phyloP scores from a whole-genome alignment of 1,140 invertebrate genomes.

The Cydia strobilella region DNA sequence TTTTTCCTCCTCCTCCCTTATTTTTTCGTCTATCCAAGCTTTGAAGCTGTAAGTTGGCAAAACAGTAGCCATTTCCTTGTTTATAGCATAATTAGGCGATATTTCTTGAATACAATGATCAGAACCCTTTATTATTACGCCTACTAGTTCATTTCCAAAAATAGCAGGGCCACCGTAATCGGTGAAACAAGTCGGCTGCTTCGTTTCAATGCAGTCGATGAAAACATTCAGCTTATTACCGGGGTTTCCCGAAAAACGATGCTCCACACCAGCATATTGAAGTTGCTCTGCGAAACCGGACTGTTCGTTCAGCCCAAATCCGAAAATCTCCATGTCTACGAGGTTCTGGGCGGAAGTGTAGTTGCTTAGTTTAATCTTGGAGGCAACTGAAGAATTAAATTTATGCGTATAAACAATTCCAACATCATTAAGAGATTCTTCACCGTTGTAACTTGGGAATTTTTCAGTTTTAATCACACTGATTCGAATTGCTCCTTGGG shows the following conservation, averaged over 20 bases:
- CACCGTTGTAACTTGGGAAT: constrained; percentile 61
- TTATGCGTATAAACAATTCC: constrained; percentile 66
- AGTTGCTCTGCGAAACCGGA: constrained; percentile 55
- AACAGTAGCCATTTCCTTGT: constrained; percentile 59
- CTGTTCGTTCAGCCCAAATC: constrained; percentile 67
- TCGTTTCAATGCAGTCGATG: constrained; percentile 68
- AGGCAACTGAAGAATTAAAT: constrained; percentile 56
- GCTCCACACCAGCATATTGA: constrained; percentile 65
- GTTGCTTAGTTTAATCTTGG: constrained; percentile 64
- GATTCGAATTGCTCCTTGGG: constrained; percentile 45
- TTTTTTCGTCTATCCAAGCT: constrained; percentile 65
- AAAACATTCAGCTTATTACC: constrained; percentile 51
- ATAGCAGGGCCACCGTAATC: constrained; percentile 67
- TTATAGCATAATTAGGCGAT: constrained; percentile 55
- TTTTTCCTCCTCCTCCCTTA: constrained; percentile 46
- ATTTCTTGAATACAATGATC: constrained; percentile 63
- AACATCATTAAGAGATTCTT: constrained; percentile 56
- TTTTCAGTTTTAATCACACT: constrained; percentile 63
- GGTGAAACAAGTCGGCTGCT: constrained; percentile 65
- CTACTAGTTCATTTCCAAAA: constrained; percentile 62
- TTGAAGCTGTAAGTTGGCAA: constrained; percentile 61
- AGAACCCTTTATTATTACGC: constrained; percentile 58
- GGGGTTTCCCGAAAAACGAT: constrained; percentile 37
- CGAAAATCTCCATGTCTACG: constrained; percentile 57
- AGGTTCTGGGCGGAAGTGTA: constrained; percentile 46